Conservation (phyloP, 2,888 invertebrate genomes). For the Dasysyrphus tricinctus region DNA sequence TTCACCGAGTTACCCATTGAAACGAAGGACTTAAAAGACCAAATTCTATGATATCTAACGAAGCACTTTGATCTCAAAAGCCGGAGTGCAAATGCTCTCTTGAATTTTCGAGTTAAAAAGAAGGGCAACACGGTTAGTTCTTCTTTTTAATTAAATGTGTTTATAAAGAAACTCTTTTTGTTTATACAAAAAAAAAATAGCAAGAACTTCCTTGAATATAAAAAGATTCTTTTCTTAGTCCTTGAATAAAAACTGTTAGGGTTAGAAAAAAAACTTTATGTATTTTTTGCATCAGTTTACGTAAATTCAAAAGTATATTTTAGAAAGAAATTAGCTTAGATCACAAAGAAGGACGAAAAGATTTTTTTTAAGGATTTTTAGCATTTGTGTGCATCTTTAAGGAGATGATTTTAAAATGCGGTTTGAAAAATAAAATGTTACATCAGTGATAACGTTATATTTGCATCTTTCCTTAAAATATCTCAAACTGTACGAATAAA, state of each 20-base stretch:
- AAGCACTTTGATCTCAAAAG: constrained; percentile 34
- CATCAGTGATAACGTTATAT: too few relatives aligned
- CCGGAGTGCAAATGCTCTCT: constrained; percentile 6
- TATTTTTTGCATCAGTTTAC: background rate
- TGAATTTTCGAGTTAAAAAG: background rate
- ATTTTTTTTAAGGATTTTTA: background rate
- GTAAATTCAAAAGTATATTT: background rate
- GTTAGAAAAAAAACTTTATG: background rate
- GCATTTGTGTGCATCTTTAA: background rate
- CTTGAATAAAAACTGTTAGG: background rate
- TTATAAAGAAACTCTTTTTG: constrained; percentile 14
- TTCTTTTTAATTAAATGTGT: constrained; percentile 29
- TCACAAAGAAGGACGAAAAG: background rate
- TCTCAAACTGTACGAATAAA: too few relatives aligned
- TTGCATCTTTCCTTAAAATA: too few relatives aligned
- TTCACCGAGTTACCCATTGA: background rate
- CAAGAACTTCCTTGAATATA: background rate
- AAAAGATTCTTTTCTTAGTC: background rate
- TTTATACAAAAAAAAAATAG: background rate
- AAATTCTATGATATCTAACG: constrained; percentile 1
- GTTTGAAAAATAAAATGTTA: background rate
- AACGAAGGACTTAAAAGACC: background rate
- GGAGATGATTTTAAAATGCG: background rate
- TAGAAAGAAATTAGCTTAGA: background rate
- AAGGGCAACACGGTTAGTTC: constrained; percentile 19